phyloP scores from a whole-genome alignment of 1,140 invertebrate species.

The Dysdera silvatica region DNA sequence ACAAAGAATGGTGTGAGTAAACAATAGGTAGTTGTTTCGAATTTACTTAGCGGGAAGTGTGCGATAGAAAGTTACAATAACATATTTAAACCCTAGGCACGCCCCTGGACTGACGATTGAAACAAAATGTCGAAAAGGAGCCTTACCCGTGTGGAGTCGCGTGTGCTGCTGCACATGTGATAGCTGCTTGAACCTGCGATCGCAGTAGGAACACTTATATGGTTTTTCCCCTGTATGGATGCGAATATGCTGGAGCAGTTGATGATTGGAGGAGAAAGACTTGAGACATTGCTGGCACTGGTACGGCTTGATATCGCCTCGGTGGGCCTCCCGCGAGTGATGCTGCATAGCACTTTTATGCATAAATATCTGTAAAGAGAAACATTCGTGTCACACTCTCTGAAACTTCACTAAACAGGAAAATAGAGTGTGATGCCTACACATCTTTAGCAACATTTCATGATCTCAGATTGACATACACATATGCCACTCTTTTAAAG shows the following conservation, averaged over 20 bases:
- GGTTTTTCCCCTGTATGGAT: slow-evolving; percentile 91
- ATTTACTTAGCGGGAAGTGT: too few relatives aligned
- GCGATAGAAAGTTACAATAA: too few relatives aligned
- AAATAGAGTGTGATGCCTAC: too few relatives aligned
- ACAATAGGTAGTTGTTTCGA: too few relatives aligned
- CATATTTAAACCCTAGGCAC: too few relatives aligned
- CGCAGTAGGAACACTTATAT: slow-evolving; percentile 93
- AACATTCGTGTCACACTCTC: too few relatives aligned
- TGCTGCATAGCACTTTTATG: slow-evolving; percentile 93
- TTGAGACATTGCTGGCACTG: slow-evolving; percentile 96
- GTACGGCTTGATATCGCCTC: slow-evolving; percentile 61
- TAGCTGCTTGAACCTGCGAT: slow-evolving; percentile 86
- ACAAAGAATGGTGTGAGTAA: too few relatives aligned
- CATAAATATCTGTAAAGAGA: slow-evolving; percentile 82
- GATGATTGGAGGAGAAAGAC: slow-evolving; percentile 92
- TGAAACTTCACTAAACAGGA: too few relatives aligned
- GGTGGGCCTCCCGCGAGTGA: slow-evolving; percentile 66
- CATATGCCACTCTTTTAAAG: too few relatives aligned
- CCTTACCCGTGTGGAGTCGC: slow-evolving; percentile 84
- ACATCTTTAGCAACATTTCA: too few relatives aligned
- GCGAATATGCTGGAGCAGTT: slow-evolving; percentile 89
- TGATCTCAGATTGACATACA: too few relatives aligned
- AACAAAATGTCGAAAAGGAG: background rate
- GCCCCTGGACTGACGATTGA: too few relatives aligned
- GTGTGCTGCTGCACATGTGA: slow-evolving; percentile 92